Base-by-base conservation (phyloP, 2,888 invertebrate genomes). In the Pheosia gnoma region DNA sequence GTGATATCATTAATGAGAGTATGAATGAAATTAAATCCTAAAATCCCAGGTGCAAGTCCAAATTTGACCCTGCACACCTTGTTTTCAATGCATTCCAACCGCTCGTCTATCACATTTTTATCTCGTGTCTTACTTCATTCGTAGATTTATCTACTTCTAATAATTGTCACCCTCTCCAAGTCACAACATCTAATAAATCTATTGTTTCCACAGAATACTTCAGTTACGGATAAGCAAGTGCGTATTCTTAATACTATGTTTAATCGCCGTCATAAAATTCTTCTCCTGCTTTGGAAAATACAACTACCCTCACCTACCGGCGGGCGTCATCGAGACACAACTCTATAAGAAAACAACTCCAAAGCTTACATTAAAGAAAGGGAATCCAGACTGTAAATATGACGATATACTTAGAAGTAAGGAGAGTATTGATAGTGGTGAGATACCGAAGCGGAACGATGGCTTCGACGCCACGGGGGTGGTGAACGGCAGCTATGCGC, bases 401-500 rank as follows among this genome's bases (percentile, higher is more conserved):
- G 83, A 87, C 54, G 70, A 78, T 39, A 74, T 92, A 65, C 62
- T 91, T 5, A 70, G 77, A 11, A 88, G 77, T 63, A 78, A 71
- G 10, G 71, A 78, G 10, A 72, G 80, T 2, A 57, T 83, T 3
- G 62, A 81, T 2, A 76, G 67, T 52, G 81, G 81, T 83, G 80
- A 87, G 0, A 65, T 88, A 4, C 81, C 76, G 0, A 78, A 64
- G 51, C 79, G 78, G 7, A 78, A 71, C 65, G 78, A 85, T 64
- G 82, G 86, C 10, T 86, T 86, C 60, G 69, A 76, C 11, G 80
- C 84, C 0, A 78, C 65, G 25, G 85, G 85, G 0, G 74, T 90
- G n/a, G 71, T 71, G 5, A 89, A 90, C 62, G 92, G 91, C 0
- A 87, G 84, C 57, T 91, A 81, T 55, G 59, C 72, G 5, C 93